Evolutionary conservation across 1,140 invertebrate species (phyloP), one percentile per base, ranked within the genome.

Genomic region (Alviniconcha marisindica): DNA sequence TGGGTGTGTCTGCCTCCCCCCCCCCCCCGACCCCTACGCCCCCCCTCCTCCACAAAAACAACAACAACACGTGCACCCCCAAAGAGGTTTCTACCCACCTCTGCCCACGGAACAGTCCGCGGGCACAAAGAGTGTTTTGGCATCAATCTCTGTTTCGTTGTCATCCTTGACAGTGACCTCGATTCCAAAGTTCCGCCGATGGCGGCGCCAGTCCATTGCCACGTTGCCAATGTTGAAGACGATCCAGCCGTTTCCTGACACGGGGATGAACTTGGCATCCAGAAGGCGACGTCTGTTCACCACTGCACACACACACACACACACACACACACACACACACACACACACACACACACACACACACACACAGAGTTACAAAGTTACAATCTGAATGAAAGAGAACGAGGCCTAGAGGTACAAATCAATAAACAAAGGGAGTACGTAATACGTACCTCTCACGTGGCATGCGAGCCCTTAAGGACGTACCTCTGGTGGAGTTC

Each of bases 151-250:
- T 14, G 51, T 63, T 21, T 84, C 83, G 40, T 81, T 84, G 36
- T 84, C 83, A 28, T 81, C 71, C 71, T 80, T 74, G 31, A 84
- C 78, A 7, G 51, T 76, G 33, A 84, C 48, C 77, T 80, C 83
- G 31, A 84, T 36, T 15, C 83, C 83, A 31, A 76, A 84, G 78
- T 84, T 84, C 21, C 83, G 44, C 28, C 71, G 48, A 38, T 77
- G 63, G 31, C 66, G 78, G 18, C 78, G 51, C 83, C 83, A 84
- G 24, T 84, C 77, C 5, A 21, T 28, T 7, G 79, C 69, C 42
- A 78, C 83, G 33, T n/a, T 42, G 24, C 56, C 71, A 24, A 84
- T 60, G 73, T 84, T 81, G 44, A 84, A 56, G 51, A 38, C 28
- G 31, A 84, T 63, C 83, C 83, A 84, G 33, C 31, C 24, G 63